These are phyloP conservation scores for Agelastica alni DNA, from an alignment of 2,888 invertebrate genomes.

Conservation along the genomic window DNA sequence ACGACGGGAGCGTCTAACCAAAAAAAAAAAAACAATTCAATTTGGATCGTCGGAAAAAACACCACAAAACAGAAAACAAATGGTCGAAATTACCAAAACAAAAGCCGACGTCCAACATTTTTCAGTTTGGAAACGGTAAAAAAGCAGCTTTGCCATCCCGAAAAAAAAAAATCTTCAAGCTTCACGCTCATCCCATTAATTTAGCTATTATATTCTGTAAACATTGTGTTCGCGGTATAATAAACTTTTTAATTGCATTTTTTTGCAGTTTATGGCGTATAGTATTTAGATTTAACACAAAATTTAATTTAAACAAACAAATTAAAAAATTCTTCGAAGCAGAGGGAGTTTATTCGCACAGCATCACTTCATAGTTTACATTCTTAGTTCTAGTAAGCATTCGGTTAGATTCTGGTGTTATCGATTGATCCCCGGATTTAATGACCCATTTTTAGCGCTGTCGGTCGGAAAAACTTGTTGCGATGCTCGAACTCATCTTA, in stretches of 20 bases:
- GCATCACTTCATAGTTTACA: neutral
- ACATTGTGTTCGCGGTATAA: constrained; percentile 14
- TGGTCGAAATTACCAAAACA: constrained; percentile 10
- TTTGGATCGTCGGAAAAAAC: constrained; percentile 3
- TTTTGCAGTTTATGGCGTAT: constrained; percentile 14
- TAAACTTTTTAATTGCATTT: constrained; percentile 21
- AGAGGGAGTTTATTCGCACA: neutral
- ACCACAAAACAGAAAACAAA: constrained; percentile 7
- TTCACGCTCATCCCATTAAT: constrained; percentile 14
- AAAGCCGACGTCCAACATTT: neutral
- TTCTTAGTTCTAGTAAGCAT: neutral
- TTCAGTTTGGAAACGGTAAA: constrained; percentile 11
- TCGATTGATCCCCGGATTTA: neutral
- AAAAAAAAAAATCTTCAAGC: constrained; percentile 3
- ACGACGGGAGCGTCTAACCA: no score
- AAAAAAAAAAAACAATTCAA: neutral
- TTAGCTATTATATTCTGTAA: constrained; percentile 18
- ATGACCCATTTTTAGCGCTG: neutral
- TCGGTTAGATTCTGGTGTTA: neutral
- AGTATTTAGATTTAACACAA: neutral
- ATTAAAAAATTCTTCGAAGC: neutral
- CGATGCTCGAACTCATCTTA: no score
- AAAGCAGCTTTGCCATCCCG: constrained; percentile 11
- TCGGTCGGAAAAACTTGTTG: no score
- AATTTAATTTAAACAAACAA: constrained; percentile 11